Base-by-base conservation (phyloP, 2,113 vertebrate species). In the Macroglossus sobrinus region DNA sequence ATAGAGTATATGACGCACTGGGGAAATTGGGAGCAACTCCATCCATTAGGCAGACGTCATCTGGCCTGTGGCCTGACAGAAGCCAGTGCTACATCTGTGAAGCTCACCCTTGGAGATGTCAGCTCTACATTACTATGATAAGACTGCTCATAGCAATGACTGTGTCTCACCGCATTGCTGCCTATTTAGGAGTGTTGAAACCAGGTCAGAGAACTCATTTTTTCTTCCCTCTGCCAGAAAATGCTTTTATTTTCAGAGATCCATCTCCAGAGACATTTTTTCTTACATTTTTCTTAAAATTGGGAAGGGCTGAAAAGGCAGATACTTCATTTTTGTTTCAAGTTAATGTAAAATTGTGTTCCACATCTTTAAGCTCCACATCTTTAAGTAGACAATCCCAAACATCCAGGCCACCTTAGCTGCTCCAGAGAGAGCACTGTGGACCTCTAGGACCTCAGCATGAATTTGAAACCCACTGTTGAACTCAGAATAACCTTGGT, bases 191-290 rank as follows among this genome's bases (percentile, higher is more conserved):
- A 81, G 68, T 69, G 13, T 26, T 66, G 71, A 95, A 80, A 63
- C 47, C 30, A 40, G 24, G 55, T 47, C 68, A 47, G 2, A 81
- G 59, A 90, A 47, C 21, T 64, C 71, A 24, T 81, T 92, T 94
- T 88, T 75, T 53, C 57, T 89, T 74, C 28, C 57, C 69, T 92
- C 18, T 82, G 63, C 43, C 69, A 68, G 33, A 80, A 93, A 63
- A 68, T 33, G 50, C 26, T 69, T 91, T 89, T 43, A 35, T 66
- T 84, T 85, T 84, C 28, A 72, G 76, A 91, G 53, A 78, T 50
- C 24, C 16, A 4, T 86, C 43, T 96, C 78, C n/a, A 81, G 35
- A 87, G 55, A 72, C 4, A 16, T 66, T 76, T 82, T 82, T 15
- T 4, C 88, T 66, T 84, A 19, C 24, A 1, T 64, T 88, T 84